Evolutionary conservation across 2,113 vertebrate species (phyloP).

Genomic region (Struthidea cinerea): DNA sequence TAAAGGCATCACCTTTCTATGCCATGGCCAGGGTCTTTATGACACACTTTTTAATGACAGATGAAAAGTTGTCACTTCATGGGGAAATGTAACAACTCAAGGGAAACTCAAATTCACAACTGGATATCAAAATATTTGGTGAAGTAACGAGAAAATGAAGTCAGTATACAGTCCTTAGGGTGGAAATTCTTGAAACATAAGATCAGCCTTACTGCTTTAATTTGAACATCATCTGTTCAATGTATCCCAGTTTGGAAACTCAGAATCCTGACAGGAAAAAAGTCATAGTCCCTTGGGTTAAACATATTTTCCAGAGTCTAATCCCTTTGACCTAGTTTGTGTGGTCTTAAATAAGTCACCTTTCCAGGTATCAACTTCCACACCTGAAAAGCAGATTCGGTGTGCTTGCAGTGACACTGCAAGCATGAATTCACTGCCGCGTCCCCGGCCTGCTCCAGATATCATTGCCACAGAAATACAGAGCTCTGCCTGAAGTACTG

Average conservation of each 20-base stretch:
- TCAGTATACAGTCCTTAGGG: neutral
- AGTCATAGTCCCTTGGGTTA: neutral
- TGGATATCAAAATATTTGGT: neutral
- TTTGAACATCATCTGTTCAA: neutral
- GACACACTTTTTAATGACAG: neutral
- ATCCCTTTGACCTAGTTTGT: neutral
- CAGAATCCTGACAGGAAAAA: neutral
- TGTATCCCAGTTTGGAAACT: neutral
- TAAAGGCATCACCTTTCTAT: neutral
- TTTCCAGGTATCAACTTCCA: neutral
- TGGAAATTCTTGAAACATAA: neutral
- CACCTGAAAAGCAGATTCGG: neutral
- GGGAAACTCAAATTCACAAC: neutral
- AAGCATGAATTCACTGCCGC: neutral
- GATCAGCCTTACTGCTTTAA: neutral
- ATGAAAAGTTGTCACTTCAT: neutral
- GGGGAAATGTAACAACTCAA: neutral
- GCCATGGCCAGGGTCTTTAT: neutral
- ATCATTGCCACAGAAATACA: neutral
- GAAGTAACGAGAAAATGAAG: neutral
- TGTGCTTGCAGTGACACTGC: neutral
- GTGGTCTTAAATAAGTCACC: neutral
- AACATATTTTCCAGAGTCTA: neutral
- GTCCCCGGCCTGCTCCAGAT: neutral
- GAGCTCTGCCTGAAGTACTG: neutral